These are phyloP conservation scores for Hanleya hanleyi DNA, from an alignment of 2,888 invertebrate genomes.

Conservation along the genomic window DNA sequence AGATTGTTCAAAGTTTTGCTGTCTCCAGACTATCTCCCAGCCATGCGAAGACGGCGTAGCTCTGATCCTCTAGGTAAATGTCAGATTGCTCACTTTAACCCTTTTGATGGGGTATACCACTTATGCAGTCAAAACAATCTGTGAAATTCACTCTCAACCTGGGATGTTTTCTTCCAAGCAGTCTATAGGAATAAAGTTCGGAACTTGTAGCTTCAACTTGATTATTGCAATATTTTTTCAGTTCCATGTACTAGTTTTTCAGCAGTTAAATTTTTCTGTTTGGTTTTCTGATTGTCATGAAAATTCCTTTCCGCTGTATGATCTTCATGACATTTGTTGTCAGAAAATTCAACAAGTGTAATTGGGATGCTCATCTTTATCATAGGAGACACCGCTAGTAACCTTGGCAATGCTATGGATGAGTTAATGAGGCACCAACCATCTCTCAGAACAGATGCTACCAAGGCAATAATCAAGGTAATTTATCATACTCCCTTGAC, in stretches of 20 bases:
- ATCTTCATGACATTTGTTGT: background rate
- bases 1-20: constrained; percentile 82
- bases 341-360: background rate
- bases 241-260: too few species aligned
- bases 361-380: too few species aligned
- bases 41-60: constrained; percentile 87
- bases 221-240: too few species aligned
- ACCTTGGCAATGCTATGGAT: constrained; percentile 90
- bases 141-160: too few species aligned
- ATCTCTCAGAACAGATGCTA: constrained; percentile 84
- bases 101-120: background rate
- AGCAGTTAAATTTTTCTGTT: too few species aligned
- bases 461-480: constrained; percentile 84
- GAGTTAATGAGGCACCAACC: constrained; percentile 92
- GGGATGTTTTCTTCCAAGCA: too few species aligned
- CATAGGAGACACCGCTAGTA: constrained; percentile 81
- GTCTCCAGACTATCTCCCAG: constrained; percentile 87
- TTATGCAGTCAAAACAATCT: too few species aligned
- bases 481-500: background rate
- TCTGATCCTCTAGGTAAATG: constrained; percentile 78
- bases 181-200: too few species aligned
- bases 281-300: background rate
- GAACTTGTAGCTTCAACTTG: too few species aligned
- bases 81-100: background rate
- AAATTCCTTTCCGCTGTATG: background rate